A percentile compares a stretch with the other conserved stretches of the same genome.
These are phyloP conservation scores for Pipistrellus pygmaeus DNA, from an alignment of 2,797 vertebrate genomes.

Conservation along the genomic window DNA sequence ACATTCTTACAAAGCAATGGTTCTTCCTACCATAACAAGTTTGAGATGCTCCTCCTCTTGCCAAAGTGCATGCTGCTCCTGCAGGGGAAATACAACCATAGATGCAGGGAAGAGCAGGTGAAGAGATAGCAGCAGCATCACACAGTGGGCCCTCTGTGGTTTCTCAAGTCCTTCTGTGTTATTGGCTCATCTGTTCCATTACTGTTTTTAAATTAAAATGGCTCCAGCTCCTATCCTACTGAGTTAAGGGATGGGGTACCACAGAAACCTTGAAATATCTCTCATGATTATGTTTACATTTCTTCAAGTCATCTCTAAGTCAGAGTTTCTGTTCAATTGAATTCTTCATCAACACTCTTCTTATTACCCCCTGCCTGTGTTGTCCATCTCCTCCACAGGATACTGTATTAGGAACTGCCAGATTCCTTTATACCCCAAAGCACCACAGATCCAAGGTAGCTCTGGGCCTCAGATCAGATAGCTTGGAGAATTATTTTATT, in stretches of 20 bases:
- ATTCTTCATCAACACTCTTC: neutral
- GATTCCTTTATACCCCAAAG: neutral
- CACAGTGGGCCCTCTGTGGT: neutral
- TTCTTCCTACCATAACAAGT: neutral
- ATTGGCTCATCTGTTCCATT: neutral
- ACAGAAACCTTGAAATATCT: neutral
- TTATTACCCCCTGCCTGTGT: neutral
- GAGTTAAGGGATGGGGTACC: neutral
- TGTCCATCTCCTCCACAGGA: neutral
- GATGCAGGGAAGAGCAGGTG: neutral
- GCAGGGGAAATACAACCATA: neutral
- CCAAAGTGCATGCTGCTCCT: neutral
- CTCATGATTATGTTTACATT: conserved; percentile 22
- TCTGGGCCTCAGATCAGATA: neutral
- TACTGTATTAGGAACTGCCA: neutral
- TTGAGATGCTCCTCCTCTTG: neutral
- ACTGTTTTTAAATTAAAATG: conserved; percentile 39
- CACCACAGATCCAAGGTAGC: neutral
- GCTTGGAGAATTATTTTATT: neutral
- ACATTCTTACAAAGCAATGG: neutral
- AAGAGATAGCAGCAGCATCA: neutral
- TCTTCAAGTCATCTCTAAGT: neutral
- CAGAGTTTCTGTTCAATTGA: neutral
- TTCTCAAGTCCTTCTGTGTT: neutral
- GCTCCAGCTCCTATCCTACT: neutral